These are phyloP conservation scores for Ophion ventricosus DNA, from an alignment of 2,888 invertebrate genomes.

Conservation along the genomic window DNA sequence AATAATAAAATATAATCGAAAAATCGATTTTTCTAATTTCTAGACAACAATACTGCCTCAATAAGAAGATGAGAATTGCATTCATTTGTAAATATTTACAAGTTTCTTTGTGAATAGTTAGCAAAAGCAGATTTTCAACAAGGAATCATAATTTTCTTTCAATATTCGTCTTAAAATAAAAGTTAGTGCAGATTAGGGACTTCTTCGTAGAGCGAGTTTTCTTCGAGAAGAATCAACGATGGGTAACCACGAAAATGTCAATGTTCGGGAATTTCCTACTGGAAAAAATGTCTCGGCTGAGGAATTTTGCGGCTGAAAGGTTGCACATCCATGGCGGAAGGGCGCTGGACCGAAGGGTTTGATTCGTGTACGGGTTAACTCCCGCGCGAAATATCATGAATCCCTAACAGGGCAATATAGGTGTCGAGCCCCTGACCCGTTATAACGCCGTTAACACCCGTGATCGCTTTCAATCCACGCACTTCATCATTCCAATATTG, in stretches of 20 bases:
- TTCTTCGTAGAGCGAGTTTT: not conserved
- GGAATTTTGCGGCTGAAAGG: not conserved
- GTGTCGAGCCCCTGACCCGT: slow-evolving; percentile 71
- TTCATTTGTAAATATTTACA: too few relatives aligned
- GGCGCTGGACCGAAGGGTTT: slow-evolving; percentile 16
- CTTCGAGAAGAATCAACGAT: not conserved
- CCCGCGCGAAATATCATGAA: slow-evolving; percentile 72
- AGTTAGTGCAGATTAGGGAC: too few relatives aligned
- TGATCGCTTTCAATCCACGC: slow-evolving; percentile 82
- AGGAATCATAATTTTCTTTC: too few relatives aligned
- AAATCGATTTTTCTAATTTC: too few relatives aligned
- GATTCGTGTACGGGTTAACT: slow-evolving; percentile 9
- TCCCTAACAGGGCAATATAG: slow-evolving; percentile 73
- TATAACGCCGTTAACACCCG: slow-evolving; percentile 82
- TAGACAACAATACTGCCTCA: too few relatives aligned
- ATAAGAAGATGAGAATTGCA: too few relatives aligned
- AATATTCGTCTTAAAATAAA: too few relatives aligned
- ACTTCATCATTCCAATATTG: slow-evolving; percentile 82
- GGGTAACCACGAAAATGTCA: not conserved
- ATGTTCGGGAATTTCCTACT: not conserved
- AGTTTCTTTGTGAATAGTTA: too few relatives aligned
- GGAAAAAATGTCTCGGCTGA: not conserved
- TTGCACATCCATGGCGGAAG: not conserved
- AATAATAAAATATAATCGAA: too few relatives aligned
- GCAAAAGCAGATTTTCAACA: too few relatives aligned